These are phyloP conservation scores for Sander lucioperca DNA, from an alignment of 2,113 vertebrate species.

Conservation along the genomic window DNA sequence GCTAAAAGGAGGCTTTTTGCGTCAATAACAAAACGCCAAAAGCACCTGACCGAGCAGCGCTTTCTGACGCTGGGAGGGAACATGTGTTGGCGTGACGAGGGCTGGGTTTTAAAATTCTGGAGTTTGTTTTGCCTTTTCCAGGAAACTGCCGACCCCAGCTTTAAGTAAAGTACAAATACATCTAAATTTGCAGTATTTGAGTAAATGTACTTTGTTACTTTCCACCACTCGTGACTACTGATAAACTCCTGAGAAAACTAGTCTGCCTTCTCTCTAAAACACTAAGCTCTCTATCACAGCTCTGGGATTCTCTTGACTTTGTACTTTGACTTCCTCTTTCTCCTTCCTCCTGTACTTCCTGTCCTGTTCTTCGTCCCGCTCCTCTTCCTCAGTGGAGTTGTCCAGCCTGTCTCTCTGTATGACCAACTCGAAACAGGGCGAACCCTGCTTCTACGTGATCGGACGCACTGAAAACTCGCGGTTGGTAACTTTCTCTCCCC, in stretches of 20 bases:
- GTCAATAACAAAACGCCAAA: too few species aligned
- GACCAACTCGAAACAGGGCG: slow-evolving; percentile 88
- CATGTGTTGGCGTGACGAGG: too few species aligned
- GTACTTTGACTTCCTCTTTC: background rate
- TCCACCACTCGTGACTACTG: background rate
- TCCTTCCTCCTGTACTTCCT: slow-evolving; percentile 8
- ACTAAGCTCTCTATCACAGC: slow-evolving; percentile 11
- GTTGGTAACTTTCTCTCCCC: slow-evolving; percentile 77
- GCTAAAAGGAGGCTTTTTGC: too few species aligned
- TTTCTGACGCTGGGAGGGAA: too few species aligned
- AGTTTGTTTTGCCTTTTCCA: too few species aligned
- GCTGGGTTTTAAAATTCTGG: too few species aligned
- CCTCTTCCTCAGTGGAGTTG: slow-evolving; percentile 84
- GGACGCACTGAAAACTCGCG: slow-evolving; percentile 87
- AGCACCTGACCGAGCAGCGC: too few species aligned
- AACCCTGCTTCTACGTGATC: slow-evolving; percentile 89
- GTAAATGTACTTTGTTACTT: too few species aligned
- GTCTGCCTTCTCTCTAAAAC: background rate
- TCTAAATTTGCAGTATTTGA: too few species aligned
- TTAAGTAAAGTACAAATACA: too few species aligned
- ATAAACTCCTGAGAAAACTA: background rate
- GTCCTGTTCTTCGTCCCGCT: slow-evolving; percentile 8
- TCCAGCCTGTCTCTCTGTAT: slow-evolving; percentile 89
- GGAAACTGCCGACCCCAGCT: too few species aligned
- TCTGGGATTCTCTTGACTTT: slow-evolving; percentile 9